phyloP scores from a whole-genome alignment of 1,140 invertebrate species.

The Drosophila mauritiana region DNA sequence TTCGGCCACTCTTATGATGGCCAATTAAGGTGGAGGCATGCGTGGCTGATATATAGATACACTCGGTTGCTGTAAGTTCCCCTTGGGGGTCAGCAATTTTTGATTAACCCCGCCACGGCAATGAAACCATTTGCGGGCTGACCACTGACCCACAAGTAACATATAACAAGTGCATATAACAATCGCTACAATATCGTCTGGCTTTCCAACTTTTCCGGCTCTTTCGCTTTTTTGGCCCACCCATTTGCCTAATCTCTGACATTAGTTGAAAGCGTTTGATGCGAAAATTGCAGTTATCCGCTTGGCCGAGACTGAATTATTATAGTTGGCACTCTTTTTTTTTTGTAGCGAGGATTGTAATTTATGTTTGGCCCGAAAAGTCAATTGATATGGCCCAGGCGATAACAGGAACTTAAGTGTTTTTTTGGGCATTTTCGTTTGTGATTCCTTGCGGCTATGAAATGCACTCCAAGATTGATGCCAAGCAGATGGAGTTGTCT shows the following conservation, averaged over 20 bases:
- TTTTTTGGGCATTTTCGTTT: conserved; percentile 20
- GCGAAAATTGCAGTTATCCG: conserved; percentile 64
- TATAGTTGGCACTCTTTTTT: conserved; percentile 68
- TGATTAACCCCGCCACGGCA: conserved; percentile 69
- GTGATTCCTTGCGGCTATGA: conserved; percentile 28
- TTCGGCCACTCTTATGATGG: conserved; percentile 63
- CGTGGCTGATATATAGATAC: conserved; percentile 51
- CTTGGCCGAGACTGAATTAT: conserved; percentile 64
- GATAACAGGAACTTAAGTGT: conserved; percentile 73
- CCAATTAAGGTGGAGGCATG: conserved; percentile 75
- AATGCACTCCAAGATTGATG: conserved; percentile 53
- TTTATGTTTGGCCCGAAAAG: conserved; percentile 75
- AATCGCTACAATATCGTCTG: conserved; percentile 34
- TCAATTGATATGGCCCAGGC: conserved; percentile 75
- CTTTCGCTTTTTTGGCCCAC: conserved; percentile 56
- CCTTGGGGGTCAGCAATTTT: conserved; percentile 70
- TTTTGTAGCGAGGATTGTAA: conserved; percentile 46
- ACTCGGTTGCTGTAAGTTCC: neutral
- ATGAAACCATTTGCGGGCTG: conserved; percentile 70
- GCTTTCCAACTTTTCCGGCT: conserved; percentile 39
- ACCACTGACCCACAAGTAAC: conserved; percentile 36
- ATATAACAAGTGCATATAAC: conserved; percentile 32
- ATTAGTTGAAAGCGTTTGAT: conserved; percentile 70
- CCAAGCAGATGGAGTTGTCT: conserved; percentile 66
- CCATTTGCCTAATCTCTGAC: conserved; percentile 70